Evolutionary conservation across 2,113 vertebrate species (phyloP), one percentile per base, ranked within the genome.

Genomic region (Deroptyus accipitrinus): DNA sequence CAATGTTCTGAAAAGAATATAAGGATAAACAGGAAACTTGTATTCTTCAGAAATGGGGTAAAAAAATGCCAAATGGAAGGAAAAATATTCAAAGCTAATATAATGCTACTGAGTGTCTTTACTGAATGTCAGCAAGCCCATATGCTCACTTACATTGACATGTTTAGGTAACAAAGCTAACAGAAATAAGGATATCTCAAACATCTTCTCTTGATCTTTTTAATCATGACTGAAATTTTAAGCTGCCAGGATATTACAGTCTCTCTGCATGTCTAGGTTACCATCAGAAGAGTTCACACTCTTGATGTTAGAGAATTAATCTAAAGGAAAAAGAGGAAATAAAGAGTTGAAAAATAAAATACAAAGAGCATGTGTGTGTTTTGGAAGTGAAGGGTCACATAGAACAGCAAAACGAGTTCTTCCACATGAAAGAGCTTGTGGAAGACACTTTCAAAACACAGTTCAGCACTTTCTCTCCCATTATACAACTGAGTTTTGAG

Each of bases 21-120:
- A 97, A 97, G 96, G 95, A 96, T 97, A 98, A 97, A 98, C 92
- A 95, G 94, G 93, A 98, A 97, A 97, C 64, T 48, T 13, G 66
- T 88, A 84, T 93, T 97, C 97, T 95, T 94, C 86, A 96, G 94
- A 94, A 95, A 86, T 75, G 27, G 52, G 44, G 23, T 17, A 5
- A 15, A 24, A 24, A 86, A 72, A 73, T 49, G 86, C 63, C 95
- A 96, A 95, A 93, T 49, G 75, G 62, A 82, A 93, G 31, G 44
- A 39, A 86, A 93, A 95, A 75, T 78, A 59, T 90, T 95, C 86
- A 92, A 59, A 94, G 88, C 88, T 94, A 86, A 74, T 89, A 94
- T 59, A 82, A 88, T 87, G 83, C 74, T 94, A 66, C 83, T 77
- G 81, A 93, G 57, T 2, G 17, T 86, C 90, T 96, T 91, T 90